These are phyloP conservation scores for Phymastichus coffea DNA, from an alignment of 1,140 invertebrate species.

Conservation along the genomic window DNA sequence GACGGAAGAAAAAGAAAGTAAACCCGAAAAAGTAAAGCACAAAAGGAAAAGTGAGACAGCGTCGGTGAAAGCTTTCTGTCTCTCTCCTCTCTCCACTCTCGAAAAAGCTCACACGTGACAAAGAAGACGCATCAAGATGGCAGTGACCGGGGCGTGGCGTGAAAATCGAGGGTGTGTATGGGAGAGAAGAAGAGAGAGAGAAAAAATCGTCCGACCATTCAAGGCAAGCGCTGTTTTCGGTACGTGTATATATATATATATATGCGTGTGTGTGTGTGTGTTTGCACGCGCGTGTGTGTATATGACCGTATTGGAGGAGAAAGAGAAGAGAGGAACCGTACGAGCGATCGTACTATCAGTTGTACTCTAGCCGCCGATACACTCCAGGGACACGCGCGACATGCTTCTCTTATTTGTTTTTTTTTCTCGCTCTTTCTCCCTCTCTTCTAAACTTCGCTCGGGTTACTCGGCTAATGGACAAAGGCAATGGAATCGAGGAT, in stretches of 20 bases:
- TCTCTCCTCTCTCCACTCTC: no score
- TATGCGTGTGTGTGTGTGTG: no score
- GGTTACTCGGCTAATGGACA: no score
- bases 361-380: constrained; percentile 40
- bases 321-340: constrained; percentile 20
- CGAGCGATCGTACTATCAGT: constrained; percentile 47
- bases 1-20: no score
- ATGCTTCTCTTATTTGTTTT: no score
- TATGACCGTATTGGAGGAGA: constrained; percentile 17
- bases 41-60: no score
- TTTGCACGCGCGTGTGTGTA: constrained; percentile 21
- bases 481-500: no score
- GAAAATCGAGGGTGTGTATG: constrained; percentile 20
- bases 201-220: constrained; percentile 35
- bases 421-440: neutral
- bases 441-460: neutral
- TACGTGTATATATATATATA: no score
- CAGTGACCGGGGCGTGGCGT: constrained; percentile 38
- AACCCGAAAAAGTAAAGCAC: no score
- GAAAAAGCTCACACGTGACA: neutral
- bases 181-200: neutral
- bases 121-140: constrained; percentile 6
- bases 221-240: constrained; percentile 40
- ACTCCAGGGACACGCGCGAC: no score
- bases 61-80: no score